Conservation (phyloP, 2,888 invertebrate species). For the Lasioglossum villosulum region DNA sequence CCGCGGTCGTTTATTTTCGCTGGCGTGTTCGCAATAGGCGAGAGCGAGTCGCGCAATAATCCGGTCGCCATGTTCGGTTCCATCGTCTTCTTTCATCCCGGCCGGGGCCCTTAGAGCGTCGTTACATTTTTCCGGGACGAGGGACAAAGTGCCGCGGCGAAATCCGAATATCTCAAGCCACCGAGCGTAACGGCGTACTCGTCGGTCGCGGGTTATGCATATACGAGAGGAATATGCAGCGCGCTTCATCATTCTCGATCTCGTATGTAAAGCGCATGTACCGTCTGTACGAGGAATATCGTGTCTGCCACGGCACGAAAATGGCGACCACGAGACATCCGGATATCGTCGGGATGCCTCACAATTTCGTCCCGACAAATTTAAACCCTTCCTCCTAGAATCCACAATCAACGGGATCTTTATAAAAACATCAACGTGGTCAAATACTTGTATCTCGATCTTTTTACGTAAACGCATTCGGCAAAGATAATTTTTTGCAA, state of each 20-base stretch:
- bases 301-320: conserved; percentile 44
- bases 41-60: conserved; percentile 11
- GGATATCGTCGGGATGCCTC: conserved; percentile 5
- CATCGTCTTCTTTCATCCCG: conserved; percentile 22
- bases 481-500: neutral
- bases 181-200: conserved; percentile 52
- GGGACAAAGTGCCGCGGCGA: conserved; percentile 62
- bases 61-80: neutral
- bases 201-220: conserved; percentile 60
- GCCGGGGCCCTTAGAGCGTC: neutral
- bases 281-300: conserved; percentile 42
- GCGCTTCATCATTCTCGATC: conserved; percentile 71
- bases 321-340: conserved; percentile 18
- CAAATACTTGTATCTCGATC: too few species aligned
- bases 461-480: neutral
- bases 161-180: conserved; percentile 66
- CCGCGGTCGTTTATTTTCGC: neutral
- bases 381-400: neutral
- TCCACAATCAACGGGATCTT: neutral
- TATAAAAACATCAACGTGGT: neutral
- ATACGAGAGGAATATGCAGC: conserved; percentile 51
- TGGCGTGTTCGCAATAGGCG: neutral
- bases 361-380: conserved; percentile 12
- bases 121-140: conserved; percentile 55
- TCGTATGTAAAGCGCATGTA: conserved; percentile 59